Evolutionary conservation across 2,797 vertebrate species (phyloP), one percentile per base, ranked within the genome.

Genomic region (Mormyrus hasselquistii): DNA sequence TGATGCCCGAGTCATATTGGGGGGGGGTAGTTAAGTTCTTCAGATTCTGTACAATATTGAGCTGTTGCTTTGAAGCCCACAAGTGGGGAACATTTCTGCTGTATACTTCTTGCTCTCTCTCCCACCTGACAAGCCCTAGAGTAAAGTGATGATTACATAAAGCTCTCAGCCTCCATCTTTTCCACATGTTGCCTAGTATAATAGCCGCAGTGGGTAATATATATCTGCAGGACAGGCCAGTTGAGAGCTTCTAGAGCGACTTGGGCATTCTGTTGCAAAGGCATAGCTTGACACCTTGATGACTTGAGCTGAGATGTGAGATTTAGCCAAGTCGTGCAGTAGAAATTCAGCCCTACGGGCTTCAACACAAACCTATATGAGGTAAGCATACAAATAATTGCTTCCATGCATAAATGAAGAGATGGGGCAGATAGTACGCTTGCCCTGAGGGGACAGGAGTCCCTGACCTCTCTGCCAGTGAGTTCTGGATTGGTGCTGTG

Each of bases 21-120:
- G 65, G 55, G 52, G 1, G 86, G 59, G 8, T 89, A n/a, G 82
- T 85, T 88, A 86, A 88, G 69, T 55, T 89, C 86, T 79, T 44
- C 73, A 88, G 9, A 90, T 62, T 47, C 86, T 87, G 25, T 62
- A 38, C 44, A 84, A 73, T 52, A 53, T 76, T 87, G 52, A 76
- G 29, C 38, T 38, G 90, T 94, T 94, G 90, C 89, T 19, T 94
- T 94, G 94, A 57, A 87, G 86, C 34, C 86, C 86, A 57, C 22
- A 41, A 57, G 86, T 59, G 53, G 52, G 53, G 34, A 87, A 59
- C 52, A 34, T 87, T 57, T 53, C 50, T 59, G 19, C 29, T 87
- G 34, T 57, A 41, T 14, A 14, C 12, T 57, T 9, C 52, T 19
- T 57, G 52, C 29, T 41, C 12, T 57, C 50, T 84, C 22, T 85